A percentile compares a stretch with the other conserved stretches of the same genome.
These are phyloP conservation scores for Clitarchus hookeri DNA, from an alignment of 2,888 invertebrate genomes.

Conservation along the genomic window DNA sequence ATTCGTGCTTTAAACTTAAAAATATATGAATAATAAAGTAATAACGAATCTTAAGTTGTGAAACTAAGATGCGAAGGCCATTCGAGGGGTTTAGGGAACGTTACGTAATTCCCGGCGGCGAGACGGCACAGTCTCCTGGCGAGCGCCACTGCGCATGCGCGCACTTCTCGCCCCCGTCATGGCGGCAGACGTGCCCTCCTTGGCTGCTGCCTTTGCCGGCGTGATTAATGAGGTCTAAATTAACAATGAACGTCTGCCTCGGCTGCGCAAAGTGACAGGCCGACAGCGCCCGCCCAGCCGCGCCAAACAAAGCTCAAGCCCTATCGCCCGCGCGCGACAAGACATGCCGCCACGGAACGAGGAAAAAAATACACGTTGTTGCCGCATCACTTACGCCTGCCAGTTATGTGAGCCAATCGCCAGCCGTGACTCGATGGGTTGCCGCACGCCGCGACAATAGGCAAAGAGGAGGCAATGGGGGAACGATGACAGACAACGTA, in stretches of 20 bases:
- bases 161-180: background rate
- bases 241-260: constrained; percentile 37
- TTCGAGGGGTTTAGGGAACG: too few relatives aligned
- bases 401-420: background rate
- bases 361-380: background rate
- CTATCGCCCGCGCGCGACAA: background rate
- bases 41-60: too few relatives aligned
- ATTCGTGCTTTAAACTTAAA: too few relatives aligned
- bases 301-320: background rate
- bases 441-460: background rate
- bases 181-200: constrained; percentile 18
- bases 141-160: too few relatives aligned
- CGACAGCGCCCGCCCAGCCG: background rate
- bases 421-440: background rate
- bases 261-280: constrained; percentile 31
- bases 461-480: background rate
- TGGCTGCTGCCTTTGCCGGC: constrained; percentile 26
- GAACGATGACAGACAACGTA: too few relatives aligned
- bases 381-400: background rate
- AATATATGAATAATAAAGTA: too few relatives aligned
- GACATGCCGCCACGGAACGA: background rate
- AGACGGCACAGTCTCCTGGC: too few relatives aligned
- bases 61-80: too few relatives aligned
- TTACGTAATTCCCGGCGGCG: too few relatives aligned
- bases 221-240: constrained; percentile 41